Conservation (phyloP, 2,888 invertebrate species). For the Odontothrips loti region DNA sequence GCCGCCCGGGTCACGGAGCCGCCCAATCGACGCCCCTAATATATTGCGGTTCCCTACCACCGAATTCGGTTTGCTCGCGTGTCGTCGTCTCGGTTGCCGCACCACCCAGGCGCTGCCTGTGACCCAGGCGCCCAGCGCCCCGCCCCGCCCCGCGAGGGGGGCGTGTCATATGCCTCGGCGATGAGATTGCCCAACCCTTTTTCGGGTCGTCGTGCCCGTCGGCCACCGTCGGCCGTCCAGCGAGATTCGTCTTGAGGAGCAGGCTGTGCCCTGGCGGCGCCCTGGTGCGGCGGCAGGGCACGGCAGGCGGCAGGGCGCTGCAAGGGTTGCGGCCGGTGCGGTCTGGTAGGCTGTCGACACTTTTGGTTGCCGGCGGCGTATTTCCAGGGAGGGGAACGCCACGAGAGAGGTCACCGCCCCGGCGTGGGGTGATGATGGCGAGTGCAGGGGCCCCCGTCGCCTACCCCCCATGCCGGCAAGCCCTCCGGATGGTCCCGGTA, state of each 20-base stretch:
- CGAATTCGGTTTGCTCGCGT: background rate
- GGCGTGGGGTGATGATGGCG: background rate
- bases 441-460: background rate
- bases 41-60: background rate
- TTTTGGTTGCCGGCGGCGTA: no score
- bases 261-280: no score
- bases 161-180: background rate
- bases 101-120: background rate
- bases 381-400: background rate
- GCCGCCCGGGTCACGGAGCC: background rate
- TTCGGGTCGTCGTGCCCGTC: background rate
- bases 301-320: no score
- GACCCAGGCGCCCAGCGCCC: background rate
- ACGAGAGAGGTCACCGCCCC: no score
- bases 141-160: background rate
- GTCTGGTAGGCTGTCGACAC: no score
- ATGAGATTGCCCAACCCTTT: constrained; percentile 7
- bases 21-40: background rate
- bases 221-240: no score
- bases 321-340: background rate
- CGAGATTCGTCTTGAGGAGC: no score
- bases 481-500: background rate
- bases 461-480: background rate
- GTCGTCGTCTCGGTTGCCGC: background rate
- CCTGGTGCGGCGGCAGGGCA: no score